phyloP scores from a whole-genome alignment of 2,797 vertebrate genomes.

The Enteromius afrohamiltoni region DNA sequence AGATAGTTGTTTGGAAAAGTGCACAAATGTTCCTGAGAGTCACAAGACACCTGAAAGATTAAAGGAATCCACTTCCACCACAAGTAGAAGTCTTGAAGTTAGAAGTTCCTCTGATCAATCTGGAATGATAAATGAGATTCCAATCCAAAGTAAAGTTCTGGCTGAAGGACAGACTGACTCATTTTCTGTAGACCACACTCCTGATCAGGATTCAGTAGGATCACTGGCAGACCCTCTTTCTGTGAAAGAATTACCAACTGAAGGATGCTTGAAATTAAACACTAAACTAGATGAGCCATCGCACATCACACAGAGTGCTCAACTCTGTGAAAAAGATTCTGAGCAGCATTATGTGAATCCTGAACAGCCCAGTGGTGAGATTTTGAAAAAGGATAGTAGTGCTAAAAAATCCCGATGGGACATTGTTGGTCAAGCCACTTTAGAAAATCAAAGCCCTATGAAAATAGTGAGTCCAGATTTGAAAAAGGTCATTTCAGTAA shows the following conservation, averaged over 20 bases:
- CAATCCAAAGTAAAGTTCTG: constrained; percentile 37
- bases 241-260: constrained; percentile 57
- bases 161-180: constrained; percentile 46
- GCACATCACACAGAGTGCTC: constrained; percentile 49
- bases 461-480: constrained; percentile 65
- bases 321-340: constrained; percentile 58
- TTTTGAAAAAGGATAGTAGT: constrained; percentile 60
- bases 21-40: constrained; percentile 23
- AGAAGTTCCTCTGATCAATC: constrained; percentile 51
- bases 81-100: constrained; percentile 56
- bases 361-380: constrained; percentile 62
- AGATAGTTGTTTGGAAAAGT: constrained; percentile 13
- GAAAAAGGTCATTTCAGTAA: constrained; percentile 72
- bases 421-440: constrained; percentile 77
- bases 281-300: constrained; percentile 65
- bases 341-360: constrained; percentile 54
- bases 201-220: constrained; percentile 59
- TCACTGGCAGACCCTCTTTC: constrained; percentile 61
- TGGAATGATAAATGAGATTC: constrained; percentile 54
- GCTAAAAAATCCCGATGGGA: constrained; percentile 81
- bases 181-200: constrained; percentile 32
- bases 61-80: constrained; percentile 38
- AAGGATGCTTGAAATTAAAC: constrained; percentile 67
- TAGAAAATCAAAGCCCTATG: constrained; percentile 67
- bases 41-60: constrained; percentile 9